Evolutionary conservation across 1,140 invertebrate genomes (phyloP).

Genomic region (Archegozetes longisetosus): DNA sequence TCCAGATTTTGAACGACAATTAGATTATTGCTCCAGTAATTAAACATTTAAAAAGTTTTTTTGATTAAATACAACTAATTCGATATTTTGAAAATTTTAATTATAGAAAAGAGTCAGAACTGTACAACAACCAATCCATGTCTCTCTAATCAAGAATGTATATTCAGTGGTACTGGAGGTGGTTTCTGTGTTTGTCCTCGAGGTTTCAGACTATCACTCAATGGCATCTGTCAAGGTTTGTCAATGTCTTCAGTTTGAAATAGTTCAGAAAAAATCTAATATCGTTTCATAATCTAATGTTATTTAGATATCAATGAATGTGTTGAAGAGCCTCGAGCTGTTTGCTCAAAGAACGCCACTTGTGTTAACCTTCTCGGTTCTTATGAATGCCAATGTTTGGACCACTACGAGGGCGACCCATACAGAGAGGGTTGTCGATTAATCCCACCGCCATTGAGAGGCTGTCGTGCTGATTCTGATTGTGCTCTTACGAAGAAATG

Average conservation of each 20-base stretch:
- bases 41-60: conserved; percentile 1
- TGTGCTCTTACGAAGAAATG: conserved; percentile 75
- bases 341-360: conserved; percentile 39
- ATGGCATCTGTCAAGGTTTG: conserved; percentile 22
- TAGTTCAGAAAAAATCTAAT: no score
- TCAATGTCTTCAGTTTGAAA: no score
- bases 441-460: conserved; percentile 5
- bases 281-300: no score
- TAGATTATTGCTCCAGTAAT: conserved; percentile 25
- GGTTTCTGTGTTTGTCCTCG: conserved; percentile 59
- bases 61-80: background rate
- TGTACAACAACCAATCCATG: conserved; percentile 24
- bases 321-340: background rate
- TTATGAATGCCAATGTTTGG: conserved; percentile 54
- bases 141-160: conserved; percentile 23
- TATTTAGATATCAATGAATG: conserved; percentile 5
- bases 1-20: conserved; percentile 21
- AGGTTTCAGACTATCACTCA: conserved; percentile 45
- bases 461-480: conserved; percentile 43
- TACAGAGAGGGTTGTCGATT: conserved; percentile 55
- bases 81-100: background rate
- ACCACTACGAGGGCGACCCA: conserved; percentile 52
- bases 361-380: conserved; percentile 48
- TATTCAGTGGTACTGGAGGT: conserved; percentile 21
- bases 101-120: conserved; percentile 33